These are phyloP conservation scores for Holothuria leucospilota DNA, from an alignment of 53 echinoderm and acorn worm species.

Conservation along the genomic window DNA sequence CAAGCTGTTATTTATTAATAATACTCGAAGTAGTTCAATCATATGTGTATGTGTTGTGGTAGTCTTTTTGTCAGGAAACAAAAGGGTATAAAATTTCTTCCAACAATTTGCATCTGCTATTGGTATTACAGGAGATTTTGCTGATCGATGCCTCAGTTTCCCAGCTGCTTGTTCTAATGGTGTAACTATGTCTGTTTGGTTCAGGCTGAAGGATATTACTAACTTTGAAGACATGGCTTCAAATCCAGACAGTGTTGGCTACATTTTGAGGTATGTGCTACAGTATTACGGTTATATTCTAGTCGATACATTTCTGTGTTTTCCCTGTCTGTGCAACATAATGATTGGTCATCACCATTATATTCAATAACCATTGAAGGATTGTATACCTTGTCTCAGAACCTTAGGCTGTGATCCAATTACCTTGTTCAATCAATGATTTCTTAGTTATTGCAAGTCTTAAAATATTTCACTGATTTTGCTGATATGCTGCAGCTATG, in stretches of 20 bases:
- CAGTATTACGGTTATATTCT: neutral
- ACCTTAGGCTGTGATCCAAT: too few relatives aligned
- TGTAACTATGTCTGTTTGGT: constrained; percentile 82
- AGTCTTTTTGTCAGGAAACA: neutral
- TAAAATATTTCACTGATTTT: too few relatives aligned
- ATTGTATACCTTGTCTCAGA: too few relatives aligned
- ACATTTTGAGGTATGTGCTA: constrained; percentile 74
- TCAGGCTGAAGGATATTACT: constrained; percentile 56
- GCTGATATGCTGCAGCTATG: too few relatives aligned
- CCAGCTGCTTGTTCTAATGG: constrained; percentile 70
- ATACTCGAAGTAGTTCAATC: neutral
- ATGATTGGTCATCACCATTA: too few relatives aligned
- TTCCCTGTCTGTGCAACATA: too few relatives aligned
- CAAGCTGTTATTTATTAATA: neutral
- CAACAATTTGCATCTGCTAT: neutral
- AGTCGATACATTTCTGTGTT: too few relatives aligned
- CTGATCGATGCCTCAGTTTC: constrained; percentile 67
- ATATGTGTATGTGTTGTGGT: too few relatives aligned
- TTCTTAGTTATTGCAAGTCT: too few relatives aligned
- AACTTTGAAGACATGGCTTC: constrained; percentile 63
- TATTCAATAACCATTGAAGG: too few relatives aligned
- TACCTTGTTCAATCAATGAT: too few relatives aligned
- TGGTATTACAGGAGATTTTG: constrained; percentile 68
- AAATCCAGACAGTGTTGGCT: constrained; percentile 76
- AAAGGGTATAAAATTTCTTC: neutral